phyloP scores from a whole-genome alignment of 2,113 vertebrate genomes.

The Pimephales promelas region DNA sequence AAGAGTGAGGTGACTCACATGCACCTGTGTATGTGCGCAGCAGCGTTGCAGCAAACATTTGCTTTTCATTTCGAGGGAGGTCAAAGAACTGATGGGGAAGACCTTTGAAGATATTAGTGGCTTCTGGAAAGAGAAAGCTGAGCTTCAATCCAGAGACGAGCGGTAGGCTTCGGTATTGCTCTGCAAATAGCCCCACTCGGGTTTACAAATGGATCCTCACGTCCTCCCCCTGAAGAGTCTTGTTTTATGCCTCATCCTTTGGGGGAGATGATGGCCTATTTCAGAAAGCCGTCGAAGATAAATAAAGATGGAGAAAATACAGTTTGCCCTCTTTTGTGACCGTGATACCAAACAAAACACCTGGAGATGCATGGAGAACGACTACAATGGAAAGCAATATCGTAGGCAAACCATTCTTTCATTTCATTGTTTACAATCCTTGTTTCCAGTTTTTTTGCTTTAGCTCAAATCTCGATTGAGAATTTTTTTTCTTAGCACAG shows the following conservation, averaged over 20 bases:
- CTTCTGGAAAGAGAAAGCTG: constrained; percentile 5
- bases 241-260: constrained; percentile 13
- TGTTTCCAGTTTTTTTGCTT: too few species aligned
- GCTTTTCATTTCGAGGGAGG: constrained; percentile 50
- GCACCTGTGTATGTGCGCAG: neutral
- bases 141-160: neutral
- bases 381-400: neutral
- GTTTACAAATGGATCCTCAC: constrained; percentile 35
- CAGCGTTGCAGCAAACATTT: constrained; percentile 48
- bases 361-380: neutral
- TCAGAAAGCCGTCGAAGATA: constrained; percentile 8
- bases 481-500: too few species aligned
- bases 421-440: too few species aligned
- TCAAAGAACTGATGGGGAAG: constrained; percentile 34
- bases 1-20: constrained; percentile 35
- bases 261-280: constrained; percentile 30
- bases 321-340: neutral
- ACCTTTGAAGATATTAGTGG: constrained; percentile 53
- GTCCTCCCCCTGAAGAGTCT: neutral
- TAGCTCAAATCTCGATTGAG: too few species aligned
- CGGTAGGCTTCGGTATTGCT: neutral
- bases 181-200: constrained; percentile 29
- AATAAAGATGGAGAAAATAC: constrained; percentile 17
- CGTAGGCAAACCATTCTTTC: neutral
- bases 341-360: neutral